phyloP scores from a whole-genome alignment of 2,797 vertebrate species.

The Spheniscus humboldti region DNA sequence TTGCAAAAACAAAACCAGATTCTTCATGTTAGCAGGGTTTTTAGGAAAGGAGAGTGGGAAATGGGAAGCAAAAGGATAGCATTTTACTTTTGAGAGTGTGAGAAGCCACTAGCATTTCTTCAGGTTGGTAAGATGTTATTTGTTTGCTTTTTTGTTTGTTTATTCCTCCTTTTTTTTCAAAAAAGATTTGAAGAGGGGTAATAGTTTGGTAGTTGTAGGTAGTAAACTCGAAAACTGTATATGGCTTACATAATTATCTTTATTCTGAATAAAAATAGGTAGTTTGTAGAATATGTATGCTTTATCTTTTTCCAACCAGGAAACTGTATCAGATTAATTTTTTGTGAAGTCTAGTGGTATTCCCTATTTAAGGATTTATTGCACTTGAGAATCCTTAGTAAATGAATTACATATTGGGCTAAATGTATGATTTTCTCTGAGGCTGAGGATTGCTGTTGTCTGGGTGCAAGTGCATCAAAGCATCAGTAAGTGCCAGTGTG shows the following conservation, averaged over 20 bases:
- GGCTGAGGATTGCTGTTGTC: neutral
- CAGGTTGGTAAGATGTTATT: neutral
- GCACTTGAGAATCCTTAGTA: neutral
- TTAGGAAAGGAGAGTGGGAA: neutral
- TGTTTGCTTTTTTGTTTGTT: neutral
- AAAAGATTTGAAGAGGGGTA: neutral
- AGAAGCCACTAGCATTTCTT: neutral
- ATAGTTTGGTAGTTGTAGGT: neutral
- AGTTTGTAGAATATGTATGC: neutral
- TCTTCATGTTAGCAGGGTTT: neutral
- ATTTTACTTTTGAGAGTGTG: neutral
- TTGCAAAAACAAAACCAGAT: neutral
- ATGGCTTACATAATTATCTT: neutral
- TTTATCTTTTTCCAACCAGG: neutral
- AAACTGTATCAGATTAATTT: neutral
- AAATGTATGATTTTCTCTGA: neutral
- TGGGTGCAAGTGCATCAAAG: neutral
- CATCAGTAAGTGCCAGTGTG: neutral
- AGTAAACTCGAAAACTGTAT: neutral
- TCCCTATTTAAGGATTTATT: neutral
- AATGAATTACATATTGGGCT: neutral
- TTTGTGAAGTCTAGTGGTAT: neutral
- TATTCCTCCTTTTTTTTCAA: neutral
- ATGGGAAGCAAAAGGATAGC: neutral
- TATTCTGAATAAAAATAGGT: neutral